phyloP scores from a whole-genome alignment of 92 coral and sea anemone species.

The Heteractis magnifica region DNA sequence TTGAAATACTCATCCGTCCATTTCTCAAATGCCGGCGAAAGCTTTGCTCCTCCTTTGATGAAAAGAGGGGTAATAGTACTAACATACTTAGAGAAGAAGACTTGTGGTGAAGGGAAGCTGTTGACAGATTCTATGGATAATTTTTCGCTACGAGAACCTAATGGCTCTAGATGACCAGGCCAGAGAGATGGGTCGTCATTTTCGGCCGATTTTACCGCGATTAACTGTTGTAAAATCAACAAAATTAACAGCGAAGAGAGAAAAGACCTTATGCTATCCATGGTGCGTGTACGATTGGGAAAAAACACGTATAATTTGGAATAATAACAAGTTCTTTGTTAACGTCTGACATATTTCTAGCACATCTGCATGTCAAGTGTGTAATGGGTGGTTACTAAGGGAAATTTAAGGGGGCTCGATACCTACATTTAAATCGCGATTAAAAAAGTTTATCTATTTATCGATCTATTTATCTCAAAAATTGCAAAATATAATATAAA shows the following conservation, averaged over 20 bases:
- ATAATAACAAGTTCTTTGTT: not conserved
- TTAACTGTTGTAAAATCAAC: not conserved
- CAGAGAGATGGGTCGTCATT: constrained; percentile 43
- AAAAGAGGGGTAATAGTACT: constrained; percentile 67
- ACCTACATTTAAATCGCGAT: not conserved
- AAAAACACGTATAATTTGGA: not conserved
- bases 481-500: too few relatives aligned
- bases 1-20: constrained; percentile 93
- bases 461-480: too few relatives aligned
- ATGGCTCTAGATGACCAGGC: constrained; percentile 92
- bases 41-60: constrained; percentile 89
- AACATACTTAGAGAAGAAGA: constrained; percentile 74
- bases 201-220: constrained; percentile 4
- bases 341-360: not conserved
- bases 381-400: not conserved
- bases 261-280: not conserved
- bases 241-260: constrained; percentile 1
- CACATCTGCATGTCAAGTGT: not conserved
- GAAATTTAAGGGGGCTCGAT: not conserved
- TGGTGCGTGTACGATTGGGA: not conserved
- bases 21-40: constrained; percentile 70
- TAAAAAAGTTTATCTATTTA: too few relatives aligned
- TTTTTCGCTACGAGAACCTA: constrained; percentile 68
- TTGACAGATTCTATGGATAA: constrained; percentile 54
- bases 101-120: constrained; percentile 66